These are phyloP conservation scores for Elephantulus edwardii DNA, from an alignment of 2,113 vertebrate genomes.

Conservation along the genomic window DNA sequence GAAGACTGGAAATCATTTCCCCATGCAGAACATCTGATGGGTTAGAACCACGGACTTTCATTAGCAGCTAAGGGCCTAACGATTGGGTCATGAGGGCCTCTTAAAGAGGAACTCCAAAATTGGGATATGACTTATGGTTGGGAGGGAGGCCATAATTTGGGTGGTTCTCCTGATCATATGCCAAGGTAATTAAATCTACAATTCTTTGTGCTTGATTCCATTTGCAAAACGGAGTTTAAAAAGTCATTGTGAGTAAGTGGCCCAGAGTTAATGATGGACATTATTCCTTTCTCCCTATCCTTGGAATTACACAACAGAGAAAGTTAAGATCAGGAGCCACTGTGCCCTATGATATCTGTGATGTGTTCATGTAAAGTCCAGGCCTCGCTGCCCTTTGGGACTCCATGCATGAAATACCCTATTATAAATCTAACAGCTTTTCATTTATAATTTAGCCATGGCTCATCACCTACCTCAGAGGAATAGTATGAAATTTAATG, in stretches of 20 bases:
- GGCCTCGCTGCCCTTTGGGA: background rate
- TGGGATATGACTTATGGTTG: background rate
- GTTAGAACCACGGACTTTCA: background rate
- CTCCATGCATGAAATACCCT: slow-evolving; percentile 24
- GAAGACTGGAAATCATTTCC: too few species aligned
- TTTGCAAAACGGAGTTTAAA: background rate
- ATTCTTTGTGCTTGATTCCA: background rate
- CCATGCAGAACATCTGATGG: too few species aligned
- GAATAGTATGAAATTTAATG: slow-evolving; percentile 19
- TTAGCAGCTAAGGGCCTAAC: background rate
- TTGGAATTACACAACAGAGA: too few species aligned
- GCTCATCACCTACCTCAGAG: slow-evolving; percentile 52
- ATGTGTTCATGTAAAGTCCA: background rate
- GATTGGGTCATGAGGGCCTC: background rate
- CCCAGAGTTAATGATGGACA: background rate
- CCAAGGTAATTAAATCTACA: background rate
- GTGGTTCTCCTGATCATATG: background rate
- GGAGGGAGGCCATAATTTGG: background rate
- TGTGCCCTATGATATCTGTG: background rate
- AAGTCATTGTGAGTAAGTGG: too few species aligned
- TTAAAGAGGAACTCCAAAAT: background rate
- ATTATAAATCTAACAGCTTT: slow-evolving; percentile 32
- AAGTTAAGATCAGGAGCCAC: too few species aligned
- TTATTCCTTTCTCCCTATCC: background rate
- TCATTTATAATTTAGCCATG: slow-evolving; percentile 56